Base-by-base conservation (phyloP, 1,140 invertebrate species). In the Drosophila oshimai region DNA sequence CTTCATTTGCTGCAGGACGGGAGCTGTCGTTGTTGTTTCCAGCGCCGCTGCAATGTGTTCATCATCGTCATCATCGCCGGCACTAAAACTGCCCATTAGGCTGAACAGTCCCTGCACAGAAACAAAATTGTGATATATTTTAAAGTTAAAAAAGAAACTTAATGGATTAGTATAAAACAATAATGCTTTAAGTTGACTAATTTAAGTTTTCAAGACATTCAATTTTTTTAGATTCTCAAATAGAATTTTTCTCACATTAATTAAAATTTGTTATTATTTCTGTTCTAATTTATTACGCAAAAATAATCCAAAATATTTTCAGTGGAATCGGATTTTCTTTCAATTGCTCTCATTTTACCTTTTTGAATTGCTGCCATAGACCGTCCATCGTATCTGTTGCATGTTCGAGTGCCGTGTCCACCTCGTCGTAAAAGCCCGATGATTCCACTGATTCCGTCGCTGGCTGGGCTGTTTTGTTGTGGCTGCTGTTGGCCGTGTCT, bases 361-460 rank as follows among this genome's bases (percentile, higher is more conserved):
- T 74, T 51, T 34, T 70, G 22, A 84, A 84, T 45, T 74, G 39
- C 39, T 67, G 64, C 74, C 64, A 84, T 0, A 84, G 31, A 33
- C 37, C 34, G 24, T 74, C 51, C 10, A 74, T 54, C 2, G 26
- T 61, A 17, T 67, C 60, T 33, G 64, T 70, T 67, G 79, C 69
- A 42, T 70, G 42, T 44, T 61, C 37, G 6, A 81, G 33, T 22
- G 77, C 69, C 34, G 47, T 70, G 29, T 80, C 71, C 68, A 75
- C 46, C 41, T 75, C 76, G 61, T 60, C 57, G 17, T 49, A 22
- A 31, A 67, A 15, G 6, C 20, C 47, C 12, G 28, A 29, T 18
- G 55, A 36, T 3, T 31, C 37, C 4, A 28, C 9, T 17, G 34
- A 20, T 10, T 22, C 33, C n/a, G n/a, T 22, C 22, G 22, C 22